A percentile compares a stretch with the other conserved stretches of the same genome.
Conservation (phyloP, 2,888 invertebrate species). For the Stenoptilia bipunctidactyla region DNA sequence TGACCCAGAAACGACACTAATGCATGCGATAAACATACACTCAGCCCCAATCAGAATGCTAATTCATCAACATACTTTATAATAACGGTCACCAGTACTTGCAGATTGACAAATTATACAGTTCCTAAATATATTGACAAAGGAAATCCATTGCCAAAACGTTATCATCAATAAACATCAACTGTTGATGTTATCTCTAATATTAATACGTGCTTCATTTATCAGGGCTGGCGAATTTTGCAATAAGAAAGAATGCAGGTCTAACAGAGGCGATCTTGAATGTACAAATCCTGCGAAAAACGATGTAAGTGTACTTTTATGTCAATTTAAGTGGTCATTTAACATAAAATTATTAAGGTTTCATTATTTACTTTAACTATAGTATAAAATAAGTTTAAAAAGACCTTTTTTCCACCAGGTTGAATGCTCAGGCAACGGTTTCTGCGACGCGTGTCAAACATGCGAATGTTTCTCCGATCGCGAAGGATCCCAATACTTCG, state of each 20-base stretch:
- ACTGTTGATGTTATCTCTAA: neutral
- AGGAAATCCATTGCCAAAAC: neutral
- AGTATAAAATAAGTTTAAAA: neutral
- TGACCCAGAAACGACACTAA: no score
- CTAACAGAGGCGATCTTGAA: conserved; percentile 29
- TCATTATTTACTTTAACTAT: neutral
- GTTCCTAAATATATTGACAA: no score
- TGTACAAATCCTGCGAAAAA: conserved; percentile 24
- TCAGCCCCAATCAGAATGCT: no score
- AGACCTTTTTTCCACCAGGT: conserved; percentile 17
- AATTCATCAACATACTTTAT: no score
- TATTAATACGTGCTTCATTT: conserved; percentile 2
- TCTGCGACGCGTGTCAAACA: conserved; percentile 32
- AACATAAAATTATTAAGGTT: neutral
- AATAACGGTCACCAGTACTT: no score
- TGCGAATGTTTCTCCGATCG: conserved; percentile 37
- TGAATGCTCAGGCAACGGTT: conserved; percentile 46
- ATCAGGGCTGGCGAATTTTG: conserved; percentile 31
- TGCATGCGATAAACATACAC: neutral
- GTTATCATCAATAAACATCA: neutral
- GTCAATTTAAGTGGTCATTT: neutral
- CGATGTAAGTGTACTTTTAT: conserved; percentile 24
- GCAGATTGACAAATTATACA: no score
- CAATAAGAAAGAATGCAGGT: conserved; percentile 20
- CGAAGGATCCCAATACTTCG: conserved; percentile 46